A percentile compares a stretch with the other conserved stretches of the same genome.
Conservation (phyloP, 2,888 invertebrate genomes). For the Sceliomorpha sp. region DNA sequence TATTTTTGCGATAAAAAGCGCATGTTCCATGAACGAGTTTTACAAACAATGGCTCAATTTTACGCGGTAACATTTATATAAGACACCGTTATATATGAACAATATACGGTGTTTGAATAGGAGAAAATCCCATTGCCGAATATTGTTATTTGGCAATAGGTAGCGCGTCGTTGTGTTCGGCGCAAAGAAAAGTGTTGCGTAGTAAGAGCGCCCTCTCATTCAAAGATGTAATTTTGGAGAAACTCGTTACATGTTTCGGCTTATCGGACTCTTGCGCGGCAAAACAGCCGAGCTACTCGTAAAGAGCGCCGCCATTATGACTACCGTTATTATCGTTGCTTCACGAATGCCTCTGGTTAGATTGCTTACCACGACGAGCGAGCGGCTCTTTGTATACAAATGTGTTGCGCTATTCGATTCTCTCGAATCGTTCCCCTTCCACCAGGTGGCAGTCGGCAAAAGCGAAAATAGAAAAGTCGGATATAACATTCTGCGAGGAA, state of each 20-base stretch:
- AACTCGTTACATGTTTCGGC: constrained; percentile 52
- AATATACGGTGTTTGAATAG: too few relatives aligned
- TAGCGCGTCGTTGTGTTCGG: constrained; percentile 4
- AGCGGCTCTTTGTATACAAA: constrained; percentile 20
- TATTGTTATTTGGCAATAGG: constrained; percentile 1
- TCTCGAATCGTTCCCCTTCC: constrained; percentile 12
- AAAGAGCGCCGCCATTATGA: constrained; percentile 46
- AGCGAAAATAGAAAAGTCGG: not conserved
- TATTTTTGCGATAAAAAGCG: too few relatives aligned
- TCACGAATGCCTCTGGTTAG: constrained; percentile 20
- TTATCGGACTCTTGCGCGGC: constrained; percentile 52
- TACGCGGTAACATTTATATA: too few relatives aligned
- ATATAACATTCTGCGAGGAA: not conserved
- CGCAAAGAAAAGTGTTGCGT: constrained; percentile 22
- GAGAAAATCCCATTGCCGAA: too few relatives aligned
- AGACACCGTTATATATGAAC: too few relatives aligned
- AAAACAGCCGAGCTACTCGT: constrained; percentile 30
- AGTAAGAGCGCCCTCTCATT: constrained; percentile 34
- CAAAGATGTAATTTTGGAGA: constrained; percentile 49
- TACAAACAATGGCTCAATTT: too few relatives aligned
- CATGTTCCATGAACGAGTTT: too few relatives aligned
- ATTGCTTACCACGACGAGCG: constrained; percentile 26
- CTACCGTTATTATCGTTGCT: constrained; percentile 43
- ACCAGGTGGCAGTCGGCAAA: not conserved
- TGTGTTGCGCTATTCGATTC: constrained; percentile 21